Percentiles rank a stretch among this genome's conserved stretches.
phyloP scores from a whole-genome alignment of 2,797 vertebrate genomes.

The Mus minutoides region DNA sequence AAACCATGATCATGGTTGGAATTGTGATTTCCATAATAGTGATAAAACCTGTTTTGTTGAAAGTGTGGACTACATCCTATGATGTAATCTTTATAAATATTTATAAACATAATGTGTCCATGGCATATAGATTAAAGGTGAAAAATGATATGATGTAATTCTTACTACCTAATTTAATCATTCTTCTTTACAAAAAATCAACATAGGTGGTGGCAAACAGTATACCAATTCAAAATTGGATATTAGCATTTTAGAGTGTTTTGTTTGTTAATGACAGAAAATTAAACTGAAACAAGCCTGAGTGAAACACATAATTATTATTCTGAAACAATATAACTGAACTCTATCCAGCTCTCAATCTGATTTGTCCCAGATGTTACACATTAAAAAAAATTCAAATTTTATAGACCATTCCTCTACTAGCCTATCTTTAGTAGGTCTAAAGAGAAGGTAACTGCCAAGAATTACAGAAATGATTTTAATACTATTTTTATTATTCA shows the following conservation, averaged over 20 bases:
- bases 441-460: neutral
- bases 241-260: neutral
- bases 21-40: neutral
- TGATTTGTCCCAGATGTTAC: neutral
- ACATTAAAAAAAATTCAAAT: neutral
- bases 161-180: neutral
- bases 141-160: neutral
- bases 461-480: neutral
- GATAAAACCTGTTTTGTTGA: neutral
- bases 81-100: neutral
- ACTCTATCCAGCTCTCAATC: neutral
- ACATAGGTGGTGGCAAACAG: neutral
- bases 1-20: neutral
- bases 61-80: neutral
- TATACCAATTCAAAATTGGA: neutral
- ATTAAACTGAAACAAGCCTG: neutral
- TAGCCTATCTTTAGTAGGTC: neutral
- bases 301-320: neutral
- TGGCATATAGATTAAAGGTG: neutral
- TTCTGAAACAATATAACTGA: neutral
- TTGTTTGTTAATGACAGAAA: neutral
- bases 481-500: neutral
- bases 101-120: neutral
- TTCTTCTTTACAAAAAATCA: neutral
- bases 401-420: neutral